A percentile compares a stretch with the other conserved stretches of the same genome.
phyloP scores from a whole-genome alignment of 2,888 invertebrate species.

The Eupeodes latifasciatus region DNA sequence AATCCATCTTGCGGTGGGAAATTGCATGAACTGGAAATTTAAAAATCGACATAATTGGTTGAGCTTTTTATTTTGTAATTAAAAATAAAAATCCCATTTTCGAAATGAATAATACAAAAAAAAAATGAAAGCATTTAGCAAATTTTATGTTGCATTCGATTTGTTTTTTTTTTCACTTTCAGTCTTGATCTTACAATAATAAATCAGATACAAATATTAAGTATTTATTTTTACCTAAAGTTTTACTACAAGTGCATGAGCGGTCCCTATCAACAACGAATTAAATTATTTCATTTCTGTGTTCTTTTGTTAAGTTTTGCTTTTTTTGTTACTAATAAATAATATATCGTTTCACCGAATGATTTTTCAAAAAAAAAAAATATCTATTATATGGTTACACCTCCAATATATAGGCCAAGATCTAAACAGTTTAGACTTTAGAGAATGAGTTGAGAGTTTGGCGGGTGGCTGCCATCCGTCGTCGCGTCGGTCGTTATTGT shows the following conservation, averaged over 20 bases:
- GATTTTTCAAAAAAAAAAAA: constrained; percentile 63
- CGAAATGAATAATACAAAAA: too few relatives aligned
- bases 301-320: background rate
- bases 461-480: constrained; percentile 17
- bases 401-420: constrained; percentile 67
- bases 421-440: constrained; percentile 56
- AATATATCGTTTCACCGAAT: constrained; percentile 69
- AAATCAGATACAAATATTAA: background rate
- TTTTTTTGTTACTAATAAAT: constrained; percentile 35
- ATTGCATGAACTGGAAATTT: too few relatives aligned
- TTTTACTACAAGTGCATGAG: background rate
- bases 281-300: constrained; percentile 2
- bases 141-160: too few relatives aligned
- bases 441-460: constrained; percentile 17
- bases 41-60: too few relatives aligned
- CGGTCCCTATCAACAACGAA: background rate
- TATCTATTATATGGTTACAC: background rate
- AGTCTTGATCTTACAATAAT: background rate
- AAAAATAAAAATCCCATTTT: too few relatives aligned
- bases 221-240: background rate
- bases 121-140: too few relatives aligned
- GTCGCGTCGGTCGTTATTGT: background rate
- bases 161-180: too few relatives aligned
- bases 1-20: too few relatives aligned
- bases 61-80: too few relatives aligned